Percentiles rank a stretch among this genome's conserved stretches.
Conservation (phyloP, 2,888 invertebrate species). For the Trissoscelio sp. region DNA sequence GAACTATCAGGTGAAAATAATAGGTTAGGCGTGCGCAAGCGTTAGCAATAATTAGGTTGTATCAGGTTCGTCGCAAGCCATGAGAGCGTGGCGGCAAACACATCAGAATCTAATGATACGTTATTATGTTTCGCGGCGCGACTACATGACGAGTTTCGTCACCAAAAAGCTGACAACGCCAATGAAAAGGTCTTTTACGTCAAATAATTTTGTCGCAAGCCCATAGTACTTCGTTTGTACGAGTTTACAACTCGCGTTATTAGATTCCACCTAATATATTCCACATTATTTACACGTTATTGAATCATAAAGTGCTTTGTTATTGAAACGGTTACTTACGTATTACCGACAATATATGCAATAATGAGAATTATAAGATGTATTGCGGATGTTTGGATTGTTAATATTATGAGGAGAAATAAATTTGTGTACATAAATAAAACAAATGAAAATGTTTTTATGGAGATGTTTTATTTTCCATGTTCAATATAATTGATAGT, state of each 20-base stretch:
- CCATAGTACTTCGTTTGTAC: conserved; percentile 10
- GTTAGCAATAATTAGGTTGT: conserved; percentile 80
- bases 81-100: conserved; percentile 73
- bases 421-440: too few species aligned
- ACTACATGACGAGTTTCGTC: conserved; percentile 59
- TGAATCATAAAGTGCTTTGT: conserved; percentile 44
- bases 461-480: too few species aligned
- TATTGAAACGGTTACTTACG: conserved; percentile 29
- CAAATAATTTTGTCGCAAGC: conserved; percentile 41
- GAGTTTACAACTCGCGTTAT: conserved; percentile 41
- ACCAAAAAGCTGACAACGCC: conserved; percentile 57
- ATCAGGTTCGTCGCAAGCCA: conserved; percentile 77
- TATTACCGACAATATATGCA: too few species aligned
- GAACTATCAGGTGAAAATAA: conserved; percentile 80
- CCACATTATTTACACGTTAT: conserved; percentile 50
- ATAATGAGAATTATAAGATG: too few species aligned
- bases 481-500: too few species aligned
- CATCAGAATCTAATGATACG: conserved; percentile 79
- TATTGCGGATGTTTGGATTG: too few species aligned
- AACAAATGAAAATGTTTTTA: too few species aligned
- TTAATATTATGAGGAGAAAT: too few species aligned
- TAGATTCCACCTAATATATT: conserved; percentile 45
- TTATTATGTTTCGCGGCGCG: conserved; percentile 76
- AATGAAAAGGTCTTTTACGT: conserved; percentile 49
- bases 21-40: conserved; percentile 75